Evolutionary conservation across 1,140 invertebrate genomes (phyloP).

Genomic region (Sesamia nonagrioides): DNA sequence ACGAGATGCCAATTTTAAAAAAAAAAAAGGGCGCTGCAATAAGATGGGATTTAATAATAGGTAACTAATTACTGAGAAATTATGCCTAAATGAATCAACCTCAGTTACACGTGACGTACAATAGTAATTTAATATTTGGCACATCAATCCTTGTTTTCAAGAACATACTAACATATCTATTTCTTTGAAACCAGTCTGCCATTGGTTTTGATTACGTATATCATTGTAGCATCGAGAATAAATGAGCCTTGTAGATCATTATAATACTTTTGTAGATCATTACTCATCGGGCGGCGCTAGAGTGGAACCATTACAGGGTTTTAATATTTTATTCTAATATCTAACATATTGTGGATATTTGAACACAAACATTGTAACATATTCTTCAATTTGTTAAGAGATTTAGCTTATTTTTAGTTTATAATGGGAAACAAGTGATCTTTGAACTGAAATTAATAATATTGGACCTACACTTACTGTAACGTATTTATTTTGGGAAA

Average conservation of each 20-base stretch:
- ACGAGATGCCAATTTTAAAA: too few species aligned
- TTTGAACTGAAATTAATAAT: slow-evolving; percentile 12
- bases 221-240: slow-evolving; percentile 35
- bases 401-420: slow-evolving; percentile 26
- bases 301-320: slow-evolving; percentile 16
- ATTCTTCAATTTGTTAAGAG: slow-evolving; percentile 30
- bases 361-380: slow-evolving; percentile 28
- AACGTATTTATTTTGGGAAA: background rate
- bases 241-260: slow-evolving; percentile 59
- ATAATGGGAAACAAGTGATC: slow-evolving; percentile 16
- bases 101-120: background rate
- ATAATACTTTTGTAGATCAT: slow-evolving; percentile 57
- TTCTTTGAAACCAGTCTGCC: background rate
- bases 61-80: background rate
- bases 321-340: slow-evolving; percentile 42
- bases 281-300: slow-evolving; percentile 53
- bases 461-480: background rate
- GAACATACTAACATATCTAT: background rate
- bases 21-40: too few species aligned
- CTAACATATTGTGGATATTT: slow-evolving; percentile 30
- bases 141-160: background rate
- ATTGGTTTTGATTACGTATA: slow-evolving; percentile 23
- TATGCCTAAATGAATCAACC: background rate
- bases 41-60: too few species aligned
- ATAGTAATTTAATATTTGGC: slow-evolving; percentile 5